phyloP scores from a whole-genome alignment of 2,888 invertebrate species.

The Drosophila ezoana region DNA sequence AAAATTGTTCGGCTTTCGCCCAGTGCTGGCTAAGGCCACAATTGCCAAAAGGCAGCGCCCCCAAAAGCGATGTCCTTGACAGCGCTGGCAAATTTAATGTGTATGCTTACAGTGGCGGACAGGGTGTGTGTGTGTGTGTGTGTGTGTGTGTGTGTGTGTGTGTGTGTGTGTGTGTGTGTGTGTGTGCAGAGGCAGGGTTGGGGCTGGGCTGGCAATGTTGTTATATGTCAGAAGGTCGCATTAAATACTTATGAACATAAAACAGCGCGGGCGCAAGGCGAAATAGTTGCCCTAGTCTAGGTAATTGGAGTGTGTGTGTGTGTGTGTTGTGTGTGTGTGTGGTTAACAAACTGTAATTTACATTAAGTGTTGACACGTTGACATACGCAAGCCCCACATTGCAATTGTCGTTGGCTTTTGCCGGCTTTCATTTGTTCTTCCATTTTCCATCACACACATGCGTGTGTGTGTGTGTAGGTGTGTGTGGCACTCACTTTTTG shows the following conservation, averaged over 20 bases:
- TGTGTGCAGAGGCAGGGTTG: no score
- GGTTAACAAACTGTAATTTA: constrained; percentile 75
- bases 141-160: not conserved
- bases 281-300: constrained; percentile 57
- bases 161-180: not conserved
- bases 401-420: constrained; percentile 69
- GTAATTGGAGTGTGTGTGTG: constrained; percentile 57
- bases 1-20: not conserved
- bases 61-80: constrained; percentile 48
- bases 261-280: constrained; percentile 43
- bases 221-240: constrained; percentile 56
- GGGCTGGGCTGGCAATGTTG: not conserved
- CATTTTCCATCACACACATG: constrained; percentile 25
- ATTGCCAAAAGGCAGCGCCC: constrained; percentile 24
- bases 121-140: no score
- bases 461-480: constrained; percentile 16
- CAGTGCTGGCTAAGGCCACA: constrained; percentile 14
- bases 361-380: constrained; percentile 76
- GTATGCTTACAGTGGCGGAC: not conserved
- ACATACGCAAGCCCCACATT: constrained; percentile 51
- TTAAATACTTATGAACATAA: constrained; percentile 63
- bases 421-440: constrained; percentile 57
- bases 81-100: constrained; percentile 12
- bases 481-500: constrained; percentile 22
- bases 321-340: constrained; percentile 25